These are phyloP conservation scores for Nymphalis urticae DNA, from an alignment of 2,888 invertebrate species.

Conservation along the genomic window DNA sequence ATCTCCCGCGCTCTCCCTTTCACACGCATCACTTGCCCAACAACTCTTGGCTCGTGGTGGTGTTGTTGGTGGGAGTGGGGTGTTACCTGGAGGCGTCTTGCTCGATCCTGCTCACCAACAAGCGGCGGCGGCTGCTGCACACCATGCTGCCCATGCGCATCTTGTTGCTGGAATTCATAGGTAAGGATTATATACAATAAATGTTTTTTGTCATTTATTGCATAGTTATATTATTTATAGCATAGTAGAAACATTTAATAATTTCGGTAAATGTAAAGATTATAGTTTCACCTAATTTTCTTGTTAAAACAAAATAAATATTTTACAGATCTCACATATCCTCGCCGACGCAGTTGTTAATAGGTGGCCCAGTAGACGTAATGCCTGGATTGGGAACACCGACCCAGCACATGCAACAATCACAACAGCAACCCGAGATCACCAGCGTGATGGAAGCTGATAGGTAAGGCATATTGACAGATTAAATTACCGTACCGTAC, in stretches of 20 bases:
- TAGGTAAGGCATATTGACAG: constrained; percentile 53
- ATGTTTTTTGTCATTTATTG: too few species aligned
- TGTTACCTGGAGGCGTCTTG: constrained; percentile 68
- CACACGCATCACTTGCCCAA: constrained; percentile 77
- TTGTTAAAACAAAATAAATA: neutral
- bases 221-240: too few species aligned
- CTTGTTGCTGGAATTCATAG: constrained; percentile 85
- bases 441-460: constrained; percentile 80
- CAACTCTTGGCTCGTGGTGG: constrained; percentile 69
- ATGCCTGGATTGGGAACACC: constrained; percentile 67
- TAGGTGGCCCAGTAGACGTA: constrained; percentile 72
- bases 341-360: constrained; percentile 75
- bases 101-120: constrained; percentile 76
- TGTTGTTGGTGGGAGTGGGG: constrained; percentile 74
- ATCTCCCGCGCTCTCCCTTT: constrained; percentile 89
- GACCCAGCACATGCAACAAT: constrained; percentile 69
- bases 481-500: too few species aligned
- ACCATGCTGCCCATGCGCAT: constrained; percentile 85
- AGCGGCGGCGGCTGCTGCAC: constrained; percentile 75
- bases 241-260: neutral
- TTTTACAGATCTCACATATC: constrained; percentile 73
- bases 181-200: constrained; percentile 42
- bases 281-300: neutral
- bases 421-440: constrained; percentile 69
- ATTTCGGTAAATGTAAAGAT: neutral